Conservation (phyloP, 2,113 vertebrate species). For the Ictidomys tridecemlineatus region DNA sequence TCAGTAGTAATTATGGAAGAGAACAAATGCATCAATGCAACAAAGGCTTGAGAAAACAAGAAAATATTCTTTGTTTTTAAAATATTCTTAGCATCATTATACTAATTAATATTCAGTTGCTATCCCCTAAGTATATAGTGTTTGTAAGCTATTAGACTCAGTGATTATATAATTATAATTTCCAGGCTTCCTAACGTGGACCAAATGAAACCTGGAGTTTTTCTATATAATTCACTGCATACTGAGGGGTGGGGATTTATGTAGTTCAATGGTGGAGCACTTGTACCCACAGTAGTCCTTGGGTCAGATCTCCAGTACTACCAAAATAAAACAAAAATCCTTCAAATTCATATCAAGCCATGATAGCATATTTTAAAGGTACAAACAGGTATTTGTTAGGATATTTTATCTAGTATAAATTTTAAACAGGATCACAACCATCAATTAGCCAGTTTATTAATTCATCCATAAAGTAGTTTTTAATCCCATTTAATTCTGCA, state of each 20-base stretch:
- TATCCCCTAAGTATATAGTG: not conserved
- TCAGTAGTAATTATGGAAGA: not conserved
- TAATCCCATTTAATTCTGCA: not conserved
- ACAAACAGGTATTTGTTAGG: slow-evolving; percentile 70
- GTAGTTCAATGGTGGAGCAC: too few species aligned
- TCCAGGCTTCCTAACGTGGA: not conserved
- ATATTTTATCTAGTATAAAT: slow-evolving; percentile 62
- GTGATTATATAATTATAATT: not conserved
- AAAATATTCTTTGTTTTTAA: not conserved
- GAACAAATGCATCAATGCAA: not conserved
- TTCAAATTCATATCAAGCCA: slow-evolving; percentile 64
- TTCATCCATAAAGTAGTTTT: slow-evolving; percentile 61
- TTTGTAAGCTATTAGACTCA: not conserved
- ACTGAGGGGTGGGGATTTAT: too few species aligned
- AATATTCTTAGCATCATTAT: not conserved
- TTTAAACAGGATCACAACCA: slow-evolving; percentile 48
- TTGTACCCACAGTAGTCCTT: not conserved
- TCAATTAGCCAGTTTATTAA: not conserved
- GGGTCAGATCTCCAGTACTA: not conserved
- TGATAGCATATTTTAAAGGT: slow-evolving; percentile 62
- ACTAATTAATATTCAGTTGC: not conserved
- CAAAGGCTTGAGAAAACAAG: not conserved
- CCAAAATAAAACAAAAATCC: not conserved
- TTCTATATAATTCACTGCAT: slow-evolving; percentile 20
- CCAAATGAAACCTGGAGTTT: not conserved